Conservation (phyloP, 2,888 invertebrate species). For the Calephelis perditalis region DNA sequence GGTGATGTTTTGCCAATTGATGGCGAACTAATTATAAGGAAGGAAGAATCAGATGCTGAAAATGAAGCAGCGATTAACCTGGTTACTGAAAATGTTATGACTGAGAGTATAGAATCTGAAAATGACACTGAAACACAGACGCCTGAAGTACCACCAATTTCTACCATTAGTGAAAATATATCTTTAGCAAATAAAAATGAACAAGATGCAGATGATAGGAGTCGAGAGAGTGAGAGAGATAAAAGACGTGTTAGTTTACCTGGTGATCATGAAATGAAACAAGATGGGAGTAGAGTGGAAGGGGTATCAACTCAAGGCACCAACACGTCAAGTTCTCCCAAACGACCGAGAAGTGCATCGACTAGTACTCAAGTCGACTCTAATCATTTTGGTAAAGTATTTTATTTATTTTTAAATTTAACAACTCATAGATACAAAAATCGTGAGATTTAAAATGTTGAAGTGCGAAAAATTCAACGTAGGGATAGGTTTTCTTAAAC, state of each 20-base stretch:
- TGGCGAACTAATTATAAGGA: slow-evolving; percentile 56
- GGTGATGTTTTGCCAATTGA: slow-evolving; percentile 66
- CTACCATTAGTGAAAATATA: slow-evolving; percentile 85
- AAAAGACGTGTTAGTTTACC: slow-evolving; percentile 81
- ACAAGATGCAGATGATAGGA: slow-evolving; percentile 52
- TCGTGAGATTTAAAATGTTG: too few species aligned
- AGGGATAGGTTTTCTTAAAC: too few species aligned
- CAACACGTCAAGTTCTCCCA: slow-evolving; percentile 77
- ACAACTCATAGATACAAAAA: background rate
- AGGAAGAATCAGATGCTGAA: slow-evolving; percentile 25
- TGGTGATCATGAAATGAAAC: slow-evolving; percentile 67
- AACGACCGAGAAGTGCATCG: slow-evolving; percentile 87
- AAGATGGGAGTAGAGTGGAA: slow-evolving; percentile 56
- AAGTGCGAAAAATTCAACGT: too few species aligned
- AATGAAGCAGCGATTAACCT: slow-evolving; percentile 31
- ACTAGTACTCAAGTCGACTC: slow-evolving; percentile 91
- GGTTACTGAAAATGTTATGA: slow-evolving; percentile 53
- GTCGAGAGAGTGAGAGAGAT: slow-evolving; percentile 64
- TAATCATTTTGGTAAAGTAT: slow-evolving; percentile 86
- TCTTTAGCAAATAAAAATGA: slow-evolving; percentile 65
- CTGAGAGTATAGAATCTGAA: slow-evolving; percentile 54
- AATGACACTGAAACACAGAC: slow-evolving; percentile 50
- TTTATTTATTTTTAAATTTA: background rate
- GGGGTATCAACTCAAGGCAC: slow-evolving; percentile 59
- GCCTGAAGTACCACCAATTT: slow-evolving; percentile 83